Percentiles rank a stretch among this genome's conserved stretches.
Conservation (phyloP, 2,888 invertebrate genomes). For the Polietes domitor region DNA sequence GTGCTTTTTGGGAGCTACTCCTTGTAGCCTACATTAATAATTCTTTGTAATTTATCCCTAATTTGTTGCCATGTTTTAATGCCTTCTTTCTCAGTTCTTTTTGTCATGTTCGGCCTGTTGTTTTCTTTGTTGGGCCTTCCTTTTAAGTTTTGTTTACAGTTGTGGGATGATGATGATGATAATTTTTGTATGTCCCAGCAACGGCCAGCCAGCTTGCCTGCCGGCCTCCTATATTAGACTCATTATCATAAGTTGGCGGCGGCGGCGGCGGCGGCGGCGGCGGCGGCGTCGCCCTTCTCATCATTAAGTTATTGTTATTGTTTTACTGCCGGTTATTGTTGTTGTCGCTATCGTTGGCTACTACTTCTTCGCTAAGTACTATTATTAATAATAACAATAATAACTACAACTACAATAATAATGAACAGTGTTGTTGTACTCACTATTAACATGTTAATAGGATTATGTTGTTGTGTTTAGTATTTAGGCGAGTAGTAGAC, state of each 20-base stretch:
- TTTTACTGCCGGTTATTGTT: slow-evolving; percentile 39
- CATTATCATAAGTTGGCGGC: slow-evolving; percentile 6
- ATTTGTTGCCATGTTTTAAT: not conserved
- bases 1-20: not conserved
- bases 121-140: not conserved
- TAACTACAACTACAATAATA: slow-evolving; percentile 12
- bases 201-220: not conserved
- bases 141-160: not conserved
- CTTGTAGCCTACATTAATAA: not conserved
- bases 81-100: not conserved
- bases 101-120: not conserved
- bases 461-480: slow-evolving; percentile 49
- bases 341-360: not conserved
- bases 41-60: not conserved
- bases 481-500: not conserved
- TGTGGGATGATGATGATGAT: not conserved
- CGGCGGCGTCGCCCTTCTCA: slow-evolving; percentile 1
- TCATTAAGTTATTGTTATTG: slow-evolving; percentile 55
- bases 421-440: no score
- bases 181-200: not conserved
- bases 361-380: slow-evolving; percentile 9
- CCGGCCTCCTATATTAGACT: not conserved
- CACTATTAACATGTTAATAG: slow-evolving; percentile 64
- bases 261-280: not conserved
- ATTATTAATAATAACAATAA: slow-evolving; percentile 45